Percentiles rank a stretch among this genome's conserved stretches.
Evolutionary conservation across 2,888 invertebrate genomes (phyloP).

Genomic region (Adela reaumurella): DNA sequence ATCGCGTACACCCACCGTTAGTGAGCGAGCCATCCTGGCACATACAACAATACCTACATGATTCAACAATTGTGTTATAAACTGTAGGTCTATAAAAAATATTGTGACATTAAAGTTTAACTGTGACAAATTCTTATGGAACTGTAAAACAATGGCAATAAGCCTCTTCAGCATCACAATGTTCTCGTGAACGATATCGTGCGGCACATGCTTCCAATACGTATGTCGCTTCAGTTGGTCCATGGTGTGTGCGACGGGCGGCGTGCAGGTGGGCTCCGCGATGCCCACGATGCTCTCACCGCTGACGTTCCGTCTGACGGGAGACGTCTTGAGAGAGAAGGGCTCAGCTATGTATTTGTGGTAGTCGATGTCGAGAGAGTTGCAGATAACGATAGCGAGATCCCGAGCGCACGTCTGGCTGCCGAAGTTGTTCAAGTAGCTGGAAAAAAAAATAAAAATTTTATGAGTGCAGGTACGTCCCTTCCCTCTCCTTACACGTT

Average conservation of each 20-base stretch:
- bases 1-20: too few species aligned
- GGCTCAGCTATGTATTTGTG: neutral
- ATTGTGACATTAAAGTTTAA: too few species aligned
- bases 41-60: too few species aligned
- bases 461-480: too few species aligned
- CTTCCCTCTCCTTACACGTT: too few species aligned
- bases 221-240: constrained; percentile 54
- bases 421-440: constrained; percentile 53
- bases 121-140: too few species aligned
- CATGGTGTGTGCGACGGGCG: constrained; percentile 12
- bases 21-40: too few species aligned
- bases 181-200: constrained; percentile 56
- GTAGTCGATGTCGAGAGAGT: constrained; percentile 19
- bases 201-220: constrained; percentile 60
- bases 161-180: constrained; percentile 49
- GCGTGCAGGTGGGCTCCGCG: neutral
- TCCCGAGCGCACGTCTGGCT: constrained; percentile 46
- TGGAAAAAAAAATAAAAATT: constrained; percentile 23
- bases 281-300: neutral
- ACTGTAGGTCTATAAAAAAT: too few species aligned
- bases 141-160: too few species aligned
- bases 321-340: constrained; percentile 33
- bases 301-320: constrained; percentile 28
- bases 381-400: constrained; percentile 28
- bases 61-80: too few species aligned